Evolutionary conservation across 2,888 invertebrate genomes (phyloP), one percentile per base, ranked within the genome.

Genomic region (Heliconius aoede): DNA sequence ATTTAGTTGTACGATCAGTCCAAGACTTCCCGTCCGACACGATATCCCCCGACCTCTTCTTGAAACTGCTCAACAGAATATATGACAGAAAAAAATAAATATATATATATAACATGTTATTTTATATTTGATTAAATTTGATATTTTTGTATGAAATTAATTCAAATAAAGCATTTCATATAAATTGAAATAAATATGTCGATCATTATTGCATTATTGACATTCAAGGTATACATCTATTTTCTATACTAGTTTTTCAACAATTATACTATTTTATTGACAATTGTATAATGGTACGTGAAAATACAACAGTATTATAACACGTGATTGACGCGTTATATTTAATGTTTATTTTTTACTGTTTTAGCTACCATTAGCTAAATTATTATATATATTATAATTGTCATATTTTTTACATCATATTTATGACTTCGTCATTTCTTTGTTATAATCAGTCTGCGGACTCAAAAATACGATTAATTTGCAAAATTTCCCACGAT

Each of bases 21-120:
- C 71, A 78, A 4, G 55, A 79, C 4, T 74, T 83, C 18, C 80
- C 81, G 1, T 26, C 69, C 0, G 74, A 77, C 15, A 78, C 77
- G 2, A 94, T 97, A 77, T 97, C 97, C 1, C 97, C 97, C 78
- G 95, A 96, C 73, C 89, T 97, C 58, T 98, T 98, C 87, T 95
- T 96, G 79, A 96, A 96, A 84, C 95, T 97, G 81, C 90, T 98
- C 79, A 95, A 97, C 79, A 97, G 96, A 87, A 96, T 97, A 80
- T 97, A 97, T 86, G 96, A 90, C 73, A 88, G 91, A 73, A 87
- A 86, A 72, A 85, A 80, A 67, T 80, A 73, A 71, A 36, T 36
- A 36, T n/a, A 68, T n/a, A 11, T 30, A 7, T 30, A 36, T 11
- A n/a, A n/a, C n/a, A n/a, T n/a, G n/a, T n/a, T n/a, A n/a, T n/a